A percentile compares a stretch with the other conserved stretches of the same genome.
Conservation (phyloP, 2,888 invertebrate species). For the Odontomyia ornata region DNA sequence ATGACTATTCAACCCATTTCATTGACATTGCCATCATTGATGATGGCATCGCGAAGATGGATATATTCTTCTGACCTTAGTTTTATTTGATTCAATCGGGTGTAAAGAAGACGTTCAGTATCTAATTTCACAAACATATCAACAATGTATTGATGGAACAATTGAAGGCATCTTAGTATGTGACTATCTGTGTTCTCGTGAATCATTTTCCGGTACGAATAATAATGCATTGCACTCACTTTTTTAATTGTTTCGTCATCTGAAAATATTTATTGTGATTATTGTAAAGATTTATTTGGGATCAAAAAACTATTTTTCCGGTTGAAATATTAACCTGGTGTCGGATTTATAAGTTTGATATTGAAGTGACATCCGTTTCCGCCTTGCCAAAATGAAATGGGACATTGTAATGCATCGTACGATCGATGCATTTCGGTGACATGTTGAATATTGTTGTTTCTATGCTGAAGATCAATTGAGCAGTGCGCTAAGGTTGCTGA, state of each 20-base stretch:
- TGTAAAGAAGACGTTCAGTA: too few species aligned
- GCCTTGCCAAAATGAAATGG: conserved; percentile 37
- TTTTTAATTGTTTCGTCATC: not conserved
- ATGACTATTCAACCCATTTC: too few species aligned
- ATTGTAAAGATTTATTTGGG: not conserved
- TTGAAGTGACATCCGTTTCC: conserved; percentile 44
- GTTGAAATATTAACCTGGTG: conserved; percentile 14
- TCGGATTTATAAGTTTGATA: conserved; percentile 35
- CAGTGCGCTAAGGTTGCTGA: too few species aligned
- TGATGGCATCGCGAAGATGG: too few species aligned
- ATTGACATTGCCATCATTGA: too few species aligned
- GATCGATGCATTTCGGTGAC: conserved; percentile 53
- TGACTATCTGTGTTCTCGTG: not conserved
- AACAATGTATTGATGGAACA: too few species aligned
- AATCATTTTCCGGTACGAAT: not conserved
- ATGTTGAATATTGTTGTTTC: conserved; percentile 50
- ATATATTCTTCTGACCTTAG: too few species aligned
- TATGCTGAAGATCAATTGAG: conserved; percentile 54
- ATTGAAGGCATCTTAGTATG: too few species aligned
- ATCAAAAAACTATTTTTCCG: not conserved
- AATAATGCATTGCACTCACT: not conserved
- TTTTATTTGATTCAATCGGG: too few species aligned
- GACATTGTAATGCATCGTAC: conserved; percentile 56
- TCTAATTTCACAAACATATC: too few species aligned
- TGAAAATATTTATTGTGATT: not conserved